Evolutionary conservation across 2,797 vertebrate species (phyloP).

Genomic region (Neostethus bicornis): DNA sequence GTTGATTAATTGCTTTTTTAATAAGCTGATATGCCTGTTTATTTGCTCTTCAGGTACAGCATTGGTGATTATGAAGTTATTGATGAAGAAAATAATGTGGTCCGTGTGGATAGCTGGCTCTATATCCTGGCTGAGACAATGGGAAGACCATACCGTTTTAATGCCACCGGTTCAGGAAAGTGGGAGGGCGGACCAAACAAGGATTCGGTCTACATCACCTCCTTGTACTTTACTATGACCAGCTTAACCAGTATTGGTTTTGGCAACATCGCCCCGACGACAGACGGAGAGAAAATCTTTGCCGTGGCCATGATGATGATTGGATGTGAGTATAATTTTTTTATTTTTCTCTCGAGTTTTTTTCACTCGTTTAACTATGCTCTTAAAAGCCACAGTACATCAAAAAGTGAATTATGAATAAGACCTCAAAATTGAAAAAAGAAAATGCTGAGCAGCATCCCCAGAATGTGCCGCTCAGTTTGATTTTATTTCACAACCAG

Average conservation of each 20-base stretch:
- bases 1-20: neutral
- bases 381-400: conserved; percentile 48
- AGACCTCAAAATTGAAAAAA: conserved; percentile 27
- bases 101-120: conserved; percentile 95
- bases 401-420: conserved; percentile 49
- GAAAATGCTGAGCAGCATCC: conserved; percentile 19
- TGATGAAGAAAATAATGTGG: conserved; percentile 90
- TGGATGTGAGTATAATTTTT: conserved; percentile 89
- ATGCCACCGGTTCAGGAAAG: conserved; percentile 88
- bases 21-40: neutral
- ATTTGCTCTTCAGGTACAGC: conserved; percentile 83
- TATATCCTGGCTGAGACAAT: conserved; percentile 90
- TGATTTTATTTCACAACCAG: conserved; percentile 1
- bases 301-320: conserved; percentile 99
- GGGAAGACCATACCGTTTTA: conserved; percentile 94
- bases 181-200: conserved; percentile 98
- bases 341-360: conserved; percentile 23
- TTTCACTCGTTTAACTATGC: conserved; percentile 28
- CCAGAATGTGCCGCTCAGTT: conserved; percentile 7
- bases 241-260: conserved; percentile 98
- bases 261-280: conserved; percentile 97
- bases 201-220: conserved; percentile 97
- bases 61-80: conserved; percentile 99
- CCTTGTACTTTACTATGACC: conserved; percentile 98
- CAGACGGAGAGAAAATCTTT: conserved; percentile 98